phyloP scores from a whole-genome alignment of 2,888 invertebrate species.

The Diachrysia chrysitis region DNA sequence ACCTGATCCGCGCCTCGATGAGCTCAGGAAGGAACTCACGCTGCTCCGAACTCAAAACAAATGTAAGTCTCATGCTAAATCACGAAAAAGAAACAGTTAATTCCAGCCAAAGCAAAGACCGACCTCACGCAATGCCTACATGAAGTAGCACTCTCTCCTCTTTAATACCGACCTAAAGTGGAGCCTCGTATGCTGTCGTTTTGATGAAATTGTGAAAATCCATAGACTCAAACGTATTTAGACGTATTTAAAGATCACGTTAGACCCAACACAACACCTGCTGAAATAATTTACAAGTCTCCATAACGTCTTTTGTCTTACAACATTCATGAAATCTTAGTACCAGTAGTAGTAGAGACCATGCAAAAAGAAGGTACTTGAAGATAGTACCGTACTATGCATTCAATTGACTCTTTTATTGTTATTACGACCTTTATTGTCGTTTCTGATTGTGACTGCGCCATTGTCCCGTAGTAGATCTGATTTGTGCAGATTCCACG shows the following conservation, averaged over 20 bases:
- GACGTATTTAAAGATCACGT: no score
- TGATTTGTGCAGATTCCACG: not conserved
- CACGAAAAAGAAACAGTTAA: not conserved
- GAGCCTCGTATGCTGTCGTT: no score
- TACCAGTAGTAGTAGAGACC: not conserved
- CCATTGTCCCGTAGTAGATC: not conserved
- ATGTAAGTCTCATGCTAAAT: slow-evolving; percentile 83
- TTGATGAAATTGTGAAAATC: no score
- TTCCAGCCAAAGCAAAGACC: not conserved
- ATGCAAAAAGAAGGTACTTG: not conserved
- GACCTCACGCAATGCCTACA: no score
- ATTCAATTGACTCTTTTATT: not conserved
- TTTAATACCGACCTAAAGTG: no score
- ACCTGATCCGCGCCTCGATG: slow-evolving; percentile 93
- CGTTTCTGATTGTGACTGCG: no score
- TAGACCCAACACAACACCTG: no score
- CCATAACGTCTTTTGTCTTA: no score
- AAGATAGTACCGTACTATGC: not conserved
- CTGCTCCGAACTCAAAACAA: slow-evolving; percentile 93
- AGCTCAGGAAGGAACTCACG: slow-evolving; percentile 93
- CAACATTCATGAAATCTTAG: no score
- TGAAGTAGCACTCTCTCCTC: no score
- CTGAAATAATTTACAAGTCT: no score
- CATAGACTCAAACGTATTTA: no score
- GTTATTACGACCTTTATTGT: not conserved